Base-by-base conservation (phyloP, 2,113 vertebrate species). In the Nematolebias whitei region DNA sequence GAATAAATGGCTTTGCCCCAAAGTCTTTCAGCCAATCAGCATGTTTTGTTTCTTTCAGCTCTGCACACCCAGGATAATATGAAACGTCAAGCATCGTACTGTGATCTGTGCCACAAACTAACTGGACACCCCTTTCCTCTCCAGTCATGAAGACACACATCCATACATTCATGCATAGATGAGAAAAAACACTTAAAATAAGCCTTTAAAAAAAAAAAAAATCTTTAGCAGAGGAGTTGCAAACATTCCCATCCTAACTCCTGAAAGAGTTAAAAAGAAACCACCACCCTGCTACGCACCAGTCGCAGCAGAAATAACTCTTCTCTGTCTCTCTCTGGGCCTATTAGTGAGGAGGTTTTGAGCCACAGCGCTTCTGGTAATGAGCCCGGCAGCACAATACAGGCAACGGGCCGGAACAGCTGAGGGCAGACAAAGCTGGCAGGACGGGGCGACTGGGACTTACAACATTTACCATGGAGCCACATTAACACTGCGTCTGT, bases 371-470 rank as follows among this genome's bases (percentile, higher is more conserved):
- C 71, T 87, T 81, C 82, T 88, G 86, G 88, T 93, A 93, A 93
- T 93, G 91, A 93, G 91, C 85, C 88, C 87, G 52, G 64, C 89
- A 87, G 90, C 89, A 93, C 92, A 93, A 93, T 92, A 93, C 87
- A 78, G 87, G 88, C 92, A 92, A 80, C 91, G 71, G 91, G 88
- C 92, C 51, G 90, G 91, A 93, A 93, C 92, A 90, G 90, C 89
- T 87, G 88, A 91, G 87, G 77, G 84, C 87, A 89, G 87, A 93
- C 91, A 92, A 92, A 90, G 90, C 86, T 87, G 85, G 85, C 85
- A 84, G 87, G 88, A 88, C 59, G 51, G 62, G 74, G 75, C 72
- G 74, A 79, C 87, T 57, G 76, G 79, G 87, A 87, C 85, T 84
- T 85, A 88, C 91, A 86, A 89, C 78, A 85, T 89, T 86, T 90